Percentiles rank a stretch among this genome's conserved stretches.
Evolutionary conservation across 2,797 vertebrate species (phyloP).

Genomic region (Dermochelys coriacea): DNA sequence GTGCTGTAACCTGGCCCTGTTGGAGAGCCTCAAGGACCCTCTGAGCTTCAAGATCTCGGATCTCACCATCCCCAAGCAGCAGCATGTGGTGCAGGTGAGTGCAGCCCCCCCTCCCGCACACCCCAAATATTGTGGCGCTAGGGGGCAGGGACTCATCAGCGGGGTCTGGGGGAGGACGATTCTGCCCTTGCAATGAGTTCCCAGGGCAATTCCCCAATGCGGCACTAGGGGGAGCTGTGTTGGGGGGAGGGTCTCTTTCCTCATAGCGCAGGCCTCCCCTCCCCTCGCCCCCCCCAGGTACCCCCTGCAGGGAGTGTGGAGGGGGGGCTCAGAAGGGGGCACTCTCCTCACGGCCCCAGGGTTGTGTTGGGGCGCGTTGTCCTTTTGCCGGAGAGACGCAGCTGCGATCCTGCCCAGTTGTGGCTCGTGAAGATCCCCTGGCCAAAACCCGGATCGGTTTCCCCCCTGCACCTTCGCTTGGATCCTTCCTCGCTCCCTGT

Average conservation of each 20-base stretch:
- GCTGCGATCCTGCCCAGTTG: neutral
- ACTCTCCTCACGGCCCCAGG: neutral
- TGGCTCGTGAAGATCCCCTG: neutral
- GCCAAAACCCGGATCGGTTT: neutral
- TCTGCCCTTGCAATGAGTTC: neutral
- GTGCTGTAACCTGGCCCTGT: conserved; percentile 91
- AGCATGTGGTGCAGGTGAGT: conserved; percentile 90
- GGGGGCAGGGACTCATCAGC: no score
- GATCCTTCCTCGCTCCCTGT: neutral
- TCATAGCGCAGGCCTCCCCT: no score
- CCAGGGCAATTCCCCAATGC: no score
- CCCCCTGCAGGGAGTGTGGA: neutral
- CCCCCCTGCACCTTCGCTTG: no score
- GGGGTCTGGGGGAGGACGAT: neutral
- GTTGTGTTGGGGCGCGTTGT: neutral
- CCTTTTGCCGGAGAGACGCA: neutral
- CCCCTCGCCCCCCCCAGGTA: rapidly evolving
- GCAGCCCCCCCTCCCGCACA: neutral
- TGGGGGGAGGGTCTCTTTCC: no score
- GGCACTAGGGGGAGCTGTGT: neutral
- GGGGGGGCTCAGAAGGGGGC: no score
- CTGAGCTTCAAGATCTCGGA: conserved; percentile 91
- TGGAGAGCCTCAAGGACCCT: conserved; percentile 89
- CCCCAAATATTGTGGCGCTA: no score
- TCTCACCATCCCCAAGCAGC: conserved; percentile 91